Conservation (phyloP, 1,140 invertebrate genomes). For the Aradophagus sp. region DNA sequence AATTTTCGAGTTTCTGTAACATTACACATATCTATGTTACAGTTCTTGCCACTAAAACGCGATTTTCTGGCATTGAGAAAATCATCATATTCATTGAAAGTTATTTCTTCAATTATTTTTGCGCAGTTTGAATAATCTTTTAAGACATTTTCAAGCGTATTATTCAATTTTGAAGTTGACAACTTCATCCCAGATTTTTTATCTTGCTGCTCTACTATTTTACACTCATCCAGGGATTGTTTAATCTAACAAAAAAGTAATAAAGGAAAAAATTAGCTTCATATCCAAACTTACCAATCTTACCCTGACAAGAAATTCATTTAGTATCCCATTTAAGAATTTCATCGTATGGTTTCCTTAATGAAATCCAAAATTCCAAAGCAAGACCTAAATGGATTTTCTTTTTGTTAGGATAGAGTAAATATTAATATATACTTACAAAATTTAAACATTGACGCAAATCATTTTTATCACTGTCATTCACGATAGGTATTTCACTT, state of each 20-base stretch:
- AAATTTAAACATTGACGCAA: slow-evolving; percentile 59
- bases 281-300: neutral
- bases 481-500: slow-evolving; percentile 40
- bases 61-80: slow-evolving; percentile 54
- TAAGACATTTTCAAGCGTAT: slow-evolving; percentile 47
- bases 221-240: slow-evolving; percentile 57
- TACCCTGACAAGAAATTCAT: too few species aligned
- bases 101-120: slow-evolving; percentile 51
- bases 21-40: slow-evolving; percentile 7
- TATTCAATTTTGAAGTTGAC: neutral
- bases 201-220: slow-evolving; percentile 1
- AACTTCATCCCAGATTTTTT: neutral
- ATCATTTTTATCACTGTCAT: slow-evolving; percentile 45
- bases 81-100: slow-evolving; percentile 52
- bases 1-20: slow-evolving; percentile 35
- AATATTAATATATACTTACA: slow-evolving; percentile 66
- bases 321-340: too few species aligned
- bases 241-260: slow-evolving; percentile 55
- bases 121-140: slow-evolving; percentile 57
- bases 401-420: too few species aligned
- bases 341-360: too few species aligned
- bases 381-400: slow-evolving; percentile 11
- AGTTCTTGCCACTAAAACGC: slow-evolving; percentile 39
- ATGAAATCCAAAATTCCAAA: too few species aligned
- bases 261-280: neutral